Conservation (phyloP, 2,888 invertebrate genomes). For the Ophraella communa region DNA sequence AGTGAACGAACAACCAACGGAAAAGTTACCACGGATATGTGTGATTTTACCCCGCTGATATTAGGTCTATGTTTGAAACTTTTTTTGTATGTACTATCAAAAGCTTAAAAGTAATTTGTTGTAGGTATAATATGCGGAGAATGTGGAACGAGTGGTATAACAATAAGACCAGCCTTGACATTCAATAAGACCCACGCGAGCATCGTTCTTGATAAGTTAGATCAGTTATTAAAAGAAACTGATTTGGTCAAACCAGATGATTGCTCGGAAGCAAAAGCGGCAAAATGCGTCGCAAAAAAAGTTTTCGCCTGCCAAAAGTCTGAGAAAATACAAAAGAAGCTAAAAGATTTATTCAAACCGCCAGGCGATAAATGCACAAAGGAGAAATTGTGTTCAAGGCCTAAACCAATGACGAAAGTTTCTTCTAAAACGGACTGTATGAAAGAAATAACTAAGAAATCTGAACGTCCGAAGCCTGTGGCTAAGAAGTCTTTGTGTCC, state of each 20-base stretch:
- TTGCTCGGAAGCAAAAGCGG: too few species aligned
- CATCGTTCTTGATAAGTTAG: constrained; percentile 83
- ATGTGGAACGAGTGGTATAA: constrained; percentile 79
- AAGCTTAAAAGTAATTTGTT: too few species aligned
- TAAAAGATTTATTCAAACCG: neutral
- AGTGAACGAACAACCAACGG: too few species aligned
- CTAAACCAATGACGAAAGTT: neutral
- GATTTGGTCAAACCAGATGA: constrained; percentile 16
- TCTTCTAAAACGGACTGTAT: neutral
- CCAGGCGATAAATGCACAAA: neutral
- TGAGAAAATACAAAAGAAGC: neutral
- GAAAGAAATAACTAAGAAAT: neutral
- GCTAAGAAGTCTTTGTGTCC: neutral
- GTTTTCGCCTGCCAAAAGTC: neutral
- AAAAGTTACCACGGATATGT: too few species aligned
- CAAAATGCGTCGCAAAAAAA: neutral
- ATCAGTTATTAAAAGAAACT: constrained; percentile 68
- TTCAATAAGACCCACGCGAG: constrained; percentile 86
- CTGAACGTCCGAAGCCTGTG: neutral
- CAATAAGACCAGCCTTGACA: constrained; percentile 87
- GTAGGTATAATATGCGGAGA: constrained; percentile 84
- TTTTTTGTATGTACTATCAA: too few species aligned
- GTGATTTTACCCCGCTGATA: too few species aligned
- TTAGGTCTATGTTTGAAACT: too few species aligned
- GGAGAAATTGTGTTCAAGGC: neutral